A percentile compares a stretch with the other conserved stretches of the same genome.
Evolutionary conservation across 2,797 vertebrate genomes (phyloP).

Genomic region (Spatula clypeata): DNA sequence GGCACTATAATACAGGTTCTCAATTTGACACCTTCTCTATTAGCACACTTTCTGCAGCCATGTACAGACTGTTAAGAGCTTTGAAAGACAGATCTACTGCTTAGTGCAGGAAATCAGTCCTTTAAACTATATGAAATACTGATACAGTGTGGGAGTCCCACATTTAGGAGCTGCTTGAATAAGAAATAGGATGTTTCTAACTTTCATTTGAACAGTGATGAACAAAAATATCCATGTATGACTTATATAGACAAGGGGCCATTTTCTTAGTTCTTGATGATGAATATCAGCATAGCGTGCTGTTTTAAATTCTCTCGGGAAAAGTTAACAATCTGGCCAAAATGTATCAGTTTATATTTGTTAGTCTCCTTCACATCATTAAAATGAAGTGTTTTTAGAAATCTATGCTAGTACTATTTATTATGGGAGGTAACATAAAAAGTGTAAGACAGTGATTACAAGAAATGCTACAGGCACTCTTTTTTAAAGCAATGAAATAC

Average conservation of each 20-base stretch:
- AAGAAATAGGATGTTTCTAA: not conserved
- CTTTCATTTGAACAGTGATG: not conserved
- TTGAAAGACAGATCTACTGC: not conserved
- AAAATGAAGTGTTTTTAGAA: not conserved
- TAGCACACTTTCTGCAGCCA: not conserved
- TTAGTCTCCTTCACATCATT: not conserved
- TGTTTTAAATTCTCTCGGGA: not conserved
- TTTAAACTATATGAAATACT: not conserved
- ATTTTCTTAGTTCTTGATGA: not conserved
- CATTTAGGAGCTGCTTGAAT: not conserved
- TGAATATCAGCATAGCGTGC: not conserved
- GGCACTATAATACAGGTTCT: not conserved
- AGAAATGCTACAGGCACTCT: not conserved
- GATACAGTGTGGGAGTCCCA: not conserved
- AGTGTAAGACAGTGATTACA: not conserved
- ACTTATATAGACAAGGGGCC: not conserved
- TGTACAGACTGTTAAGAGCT: not conserved
- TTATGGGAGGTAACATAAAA: not conserved
- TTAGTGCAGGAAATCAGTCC: not conserved
- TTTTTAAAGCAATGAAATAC: not conserved
- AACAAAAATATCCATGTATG: not conserved
- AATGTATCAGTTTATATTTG: not conserved
- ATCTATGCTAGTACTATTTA: not conserved
- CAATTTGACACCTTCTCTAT: not conserved
- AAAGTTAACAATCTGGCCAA: not conserved